Evolutionary conservation across 2,113 vertebrate genomes (phyloP).

Genomic region (Onychostoma macrolepis): DNA sequence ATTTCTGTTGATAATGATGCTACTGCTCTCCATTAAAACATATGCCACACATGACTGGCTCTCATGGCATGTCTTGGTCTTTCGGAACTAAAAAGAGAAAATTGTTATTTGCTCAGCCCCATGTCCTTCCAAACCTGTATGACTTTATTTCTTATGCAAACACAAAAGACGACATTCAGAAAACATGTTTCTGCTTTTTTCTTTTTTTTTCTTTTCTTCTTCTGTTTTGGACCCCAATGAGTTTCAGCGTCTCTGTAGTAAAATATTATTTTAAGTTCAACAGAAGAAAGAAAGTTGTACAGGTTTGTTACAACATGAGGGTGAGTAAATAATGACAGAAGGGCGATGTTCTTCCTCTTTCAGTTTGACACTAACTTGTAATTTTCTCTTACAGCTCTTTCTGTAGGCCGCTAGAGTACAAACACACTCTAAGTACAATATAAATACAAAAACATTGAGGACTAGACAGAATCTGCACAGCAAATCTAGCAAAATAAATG

Average conservation of each 20-base stretch:
- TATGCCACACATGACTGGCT: neutral
- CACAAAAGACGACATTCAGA: neutral
- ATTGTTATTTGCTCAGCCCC: neutral
- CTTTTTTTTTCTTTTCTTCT: no score
- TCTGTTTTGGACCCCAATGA: neutral
- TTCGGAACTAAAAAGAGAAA: conserved; percentile 14
- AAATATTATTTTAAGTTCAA: neutral
- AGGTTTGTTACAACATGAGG: neutral
- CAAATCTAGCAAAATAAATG: conserved; percentile 15
- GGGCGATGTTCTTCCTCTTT: conserved; percentile 37
- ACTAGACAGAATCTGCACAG: conserved; percentile 10
- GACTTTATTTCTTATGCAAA: neutral
- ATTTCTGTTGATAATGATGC: neutral
- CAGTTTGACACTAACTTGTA: conserved; percentile 45
- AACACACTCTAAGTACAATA: conserved; percentile 25
- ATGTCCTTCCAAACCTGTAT: neutral
- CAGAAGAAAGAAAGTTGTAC: neutral
- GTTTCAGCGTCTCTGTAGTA: neutral
- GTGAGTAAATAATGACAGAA: neutral
- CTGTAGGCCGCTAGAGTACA: neutral
- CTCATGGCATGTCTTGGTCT: neutral
- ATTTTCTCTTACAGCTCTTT: conserved; percentile 22
- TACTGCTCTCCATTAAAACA: neutral
- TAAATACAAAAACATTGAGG: neutral
- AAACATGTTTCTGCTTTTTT: no score